Evolutionary conservation across 37 sponge, comb jelly and placozoan genomes (phyloP), one percentile per base, ranked within the genome.

Genomic region (Dysidea cf. avara): DNA sequence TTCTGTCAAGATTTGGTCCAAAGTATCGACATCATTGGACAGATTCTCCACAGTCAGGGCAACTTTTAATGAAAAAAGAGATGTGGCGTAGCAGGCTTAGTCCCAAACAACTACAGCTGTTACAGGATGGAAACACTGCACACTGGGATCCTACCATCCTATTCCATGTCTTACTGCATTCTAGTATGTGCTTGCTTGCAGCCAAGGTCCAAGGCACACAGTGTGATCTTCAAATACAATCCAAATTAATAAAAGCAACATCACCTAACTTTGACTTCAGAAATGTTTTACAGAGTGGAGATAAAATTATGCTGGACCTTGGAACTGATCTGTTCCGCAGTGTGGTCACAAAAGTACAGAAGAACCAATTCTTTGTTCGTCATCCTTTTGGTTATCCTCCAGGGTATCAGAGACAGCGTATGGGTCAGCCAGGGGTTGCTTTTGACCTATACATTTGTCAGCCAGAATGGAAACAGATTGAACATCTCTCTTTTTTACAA

Each of bases 271-370:
- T 30, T 34, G 56, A 70, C 30, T 70, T 70, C 33, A 49, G 18
- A 54, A 24, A 25, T 29, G 34, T 53, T n/a, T 20, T 70, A 18
- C 56, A 53, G 21, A 51, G 4, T 29, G 71, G 71, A 28, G 48
- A 70, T 25, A 70, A 13, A 28, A 32, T 74, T 21, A 53, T 74
- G 2, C 30, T 60, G 60, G 75, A 74, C 38, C 33, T 59, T 5
- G 75, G 75, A 39, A 6, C 2, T 2, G 52, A 61, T 18, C 24
- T 18, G 50, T 43, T 61, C 46, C 48, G 46, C 17, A 57, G n/a
- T 39, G 61, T 22, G 5, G 57, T 73, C 30, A 34, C 3, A 16
- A 59, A 25, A 29, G 6, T 39, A 43, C 57, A 17, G 40, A 2
- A 39, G 26, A 3, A 28, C n/a, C 36, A 20, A 2, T 34, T 74